These are phyloP conservation scores for Drosophila picticornis DNA, from an alignment of 2,888 invertebrate genomes.

Conservation along the genomic window DNA sequence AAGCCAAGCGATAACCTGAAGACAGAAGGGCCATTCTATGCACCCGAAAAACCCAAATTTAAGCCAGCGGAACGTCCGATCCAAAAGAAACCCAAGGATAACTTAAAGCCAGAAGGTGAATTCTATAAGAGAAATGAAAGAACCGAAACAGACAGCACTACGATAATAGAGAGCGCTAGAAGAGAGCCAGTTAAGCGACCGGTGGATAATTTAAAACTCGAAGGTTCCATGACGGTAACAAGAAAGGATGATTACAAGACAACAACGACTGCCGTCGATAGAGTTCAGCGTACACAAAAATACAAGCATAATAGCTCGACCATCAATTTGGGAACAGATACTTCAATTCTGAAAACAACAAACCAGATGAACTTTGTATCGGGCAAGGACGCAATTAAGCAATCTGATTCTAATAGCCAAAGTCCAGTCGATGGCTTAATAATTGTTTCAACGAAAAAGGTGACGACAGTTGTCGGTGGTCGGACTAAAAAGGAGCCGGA, in stretches of 20 bases:
- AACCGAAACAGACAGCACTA: conserved; percentile 85
- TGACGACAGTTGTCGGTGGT: conserved; percentile 84
- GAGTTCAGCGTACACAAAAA: conserved; percentile 66
- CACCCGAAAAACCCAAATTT: conserved; percentile 85
- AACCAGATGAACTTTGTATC: conserved; percentile 87
- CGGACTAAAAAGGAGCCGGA: conserved; percentile 83
- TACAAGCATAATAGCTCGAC: conserved; percentile 87
- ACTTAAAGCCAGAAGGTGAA: conserved; percentile 84
- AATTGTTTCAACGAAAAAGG: conserved; percentile 86
- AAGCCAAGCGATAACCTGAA: conserved; percentile 86
- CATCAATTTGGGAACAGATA: conserved; percentile 88
- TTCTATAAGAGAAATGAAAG: conserved; percentile 85
- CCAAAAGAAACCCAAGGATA: conserved; percentile 86
- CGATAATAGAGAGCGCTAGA: conserved; percentile 85
- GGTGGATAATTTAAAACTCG: conserved; percentile 88
- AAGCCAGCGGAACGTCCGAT: conserved; percentile 86
- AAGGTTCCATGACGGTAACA: conserved; percentile 85
- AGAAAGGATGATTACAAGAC: conserved; percentile 71
- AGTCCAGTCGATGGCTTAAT: conserved; percentile 86
- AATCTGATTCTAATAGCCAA: conserved; percentile 82
- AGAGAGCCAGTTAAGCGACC: conserved; percentile 86
- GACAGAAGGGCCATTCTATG: conserved; percentile 87
- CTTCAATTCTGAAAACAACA: conserved; percentile 86
- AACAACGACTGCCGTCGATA: conserved; percentile 49
- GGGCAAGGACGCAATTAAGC: conserved; percentile 85